Conservation (phyloP, 2,888 invertebrate genomes). For the Hyalella azteca region DNA sequence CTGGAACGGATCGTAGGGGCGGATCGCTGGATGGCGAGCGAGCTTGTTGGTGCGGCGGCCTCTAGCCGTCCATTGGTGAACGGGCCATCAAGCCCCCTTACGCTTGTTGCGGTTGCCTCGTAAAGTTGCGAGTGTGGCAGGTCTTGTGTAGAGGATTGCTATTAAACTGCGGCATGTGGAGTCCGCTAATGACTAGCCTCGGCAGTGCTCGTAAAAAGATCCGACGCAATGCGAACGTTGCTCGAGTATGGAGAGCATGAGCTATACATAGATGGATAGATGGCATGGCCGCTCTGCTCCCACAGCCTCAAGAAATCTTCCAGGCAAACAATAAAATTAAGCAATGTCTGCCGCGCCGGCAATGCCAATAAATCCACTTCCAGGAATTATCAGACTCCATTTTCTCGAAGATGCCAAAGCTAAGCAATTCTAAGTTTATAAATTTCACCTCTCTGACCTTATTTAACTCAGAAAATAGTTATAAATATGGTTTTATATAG, state of each 20-base stretch:
- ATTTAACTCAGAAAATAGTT: too few species aligned
- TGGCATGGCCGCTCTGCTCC: conserved; percentile 9
- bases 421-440: too few species aligned
- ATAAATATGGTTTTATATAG: too few species aligned
- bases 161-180: conserved; percentile 36
- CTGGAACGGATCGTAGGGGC: conserved; percentile 16
- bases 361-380: conserved; percentile 17
- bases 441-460: too few species aligned
- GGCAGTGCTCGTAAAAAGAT: conserved; percentile 28
- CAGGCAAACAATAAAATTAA: not conserved
- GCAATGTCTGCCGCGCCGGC: not conserved
- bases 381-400: conserved; percentile 16
- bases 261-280: too few species aligned
- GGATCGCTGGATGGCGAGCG: not conserved
- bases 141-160: conserved; percentile 34
- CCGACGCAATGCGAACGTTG: conserved; percentile 26
- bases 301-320: not conserved
- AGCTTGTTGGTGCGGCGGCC: not conserved
- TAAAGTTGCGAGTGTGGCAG: conserved; percentile 33
- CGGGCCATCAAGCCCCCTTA: conserved; percentile 17
- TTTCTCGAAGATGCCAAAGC: not conserved
- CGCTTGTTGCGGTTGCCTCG: conserved; percentile 34
- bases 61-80: not conserved
- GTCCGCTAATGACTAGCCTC: conserved; percentile 37
- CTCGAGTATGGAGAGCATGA: conserved; percentile 17